phyloP scores from a whole-genome alignment of 2,113 vertebrate species.

The Pelecanoides urinatrix region DNA sequence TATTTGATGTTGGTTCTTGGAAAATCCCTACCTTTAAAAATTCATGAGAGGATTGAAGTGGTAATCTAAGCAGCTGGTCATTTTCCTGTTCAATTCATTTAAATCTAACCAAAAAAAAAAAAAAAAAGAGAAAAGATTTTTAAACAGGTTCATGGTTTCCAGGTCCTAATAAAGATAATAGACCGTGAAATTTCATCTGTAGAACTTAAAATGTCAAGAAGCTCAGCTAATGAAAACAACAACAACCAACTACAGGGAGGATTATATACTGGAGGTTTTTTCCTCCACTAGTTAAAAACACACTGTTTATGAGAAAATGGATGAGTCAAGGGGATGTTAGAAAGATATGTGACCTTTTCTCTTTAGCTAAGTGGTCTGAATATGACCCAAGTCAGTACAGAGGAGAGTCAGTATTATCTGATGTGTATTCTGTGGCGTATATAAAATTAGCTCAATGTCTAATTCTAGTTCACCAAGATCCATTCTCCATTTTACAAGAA shows the following conservation, averaged over 20 bases:
- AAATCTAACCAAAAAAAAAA: background rate
- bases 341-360: background rate
- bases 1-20: slow-evolving; percentile 64
- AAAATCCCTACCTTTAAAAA: slow-evolving; percentile 68
- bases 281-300: background rate
- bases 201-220: slow-evolving; percentile 36
- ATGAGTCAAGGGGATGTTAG: background rate
- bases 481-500: background rate
- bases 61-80: slow-evolving; percentile 65
- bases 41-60: slow-evolving; percentile 59
- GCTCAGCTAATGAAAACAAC: background rate
- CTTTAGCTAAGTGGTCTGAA: background rate
- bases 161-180: slow-evolving; percentile 37
- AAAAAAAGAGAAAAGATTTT: background rate
- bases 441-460: background rate
- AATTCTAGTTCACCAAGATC: background rate
- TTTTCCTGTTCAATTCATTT: slow-evolving; percentile 59
- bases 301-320: background rate
- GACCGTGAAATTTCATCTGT: slow-evolving; percentile 32
- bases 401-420: background rate
- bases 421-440: background rate
- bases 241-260: background rate
- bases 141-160: background rate
- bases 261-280: background rate
- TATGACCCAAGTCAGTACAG: background rate